phyloP scores from a whole-genome alignment of 2,113 vertebrate species.

The Thermophis baileyi region DNA sequence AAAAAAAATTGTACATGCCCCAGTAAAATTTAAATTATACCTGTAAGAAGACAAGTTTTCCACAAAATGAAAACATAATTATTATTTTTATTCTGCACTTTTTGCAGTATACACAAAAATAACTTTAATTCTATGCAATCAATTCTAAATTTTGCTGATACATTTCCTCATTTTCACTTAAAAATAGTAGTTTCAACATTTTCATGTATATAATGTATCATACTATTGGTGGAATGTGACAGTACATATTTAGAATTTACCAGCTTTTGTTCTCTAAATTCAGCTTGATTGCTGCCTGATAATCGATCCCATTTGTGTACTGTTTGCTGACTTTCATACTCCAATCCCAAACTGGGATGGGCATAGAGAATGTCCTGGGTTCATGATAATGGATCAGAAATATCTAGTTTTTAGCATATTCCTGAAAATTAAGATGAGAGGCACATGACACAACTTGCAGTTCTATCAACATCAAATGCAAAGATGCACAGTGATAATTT shows the following conservation, averaged over 20 bases:
- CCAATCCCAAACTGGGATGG: neutral
- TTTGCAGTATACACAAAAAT: neutral
- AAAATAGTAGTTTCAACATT: neutral
- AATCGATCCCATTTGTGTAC: neutral
- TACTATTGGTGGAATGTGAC: neutral
- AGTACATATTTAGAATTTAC: neutral
- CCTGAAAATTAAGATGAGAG: neutral
- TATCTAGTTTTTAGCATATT: neutral
- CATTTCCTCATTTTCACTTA: neutral
- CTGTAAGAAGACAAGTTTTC: no score
- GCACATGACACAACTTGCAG: neutral
- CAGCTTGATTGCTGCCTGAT: neutral
- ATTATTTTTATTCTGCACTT: neutral
- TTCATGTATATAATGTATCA: neutral
- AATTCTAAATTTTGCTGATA: neutral
- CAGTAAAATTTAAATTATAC: neutral
- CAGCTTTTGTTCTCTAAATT: neutral
- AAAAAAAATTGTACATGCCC: neutral
- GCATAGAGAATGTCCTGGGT: neutral
- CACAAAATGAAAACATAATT: neutral
- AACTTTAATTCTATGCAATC: no score
- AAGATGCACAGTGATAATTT: neutral
- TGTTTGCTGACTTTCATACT: neutral
- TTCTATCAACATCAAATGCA: neutral
- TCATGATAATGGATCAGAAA: neutral